Base-by-base conservation (phyloP, 2,113 vertebrate species). In the Thamnaconus septentrionalis region DNA sequence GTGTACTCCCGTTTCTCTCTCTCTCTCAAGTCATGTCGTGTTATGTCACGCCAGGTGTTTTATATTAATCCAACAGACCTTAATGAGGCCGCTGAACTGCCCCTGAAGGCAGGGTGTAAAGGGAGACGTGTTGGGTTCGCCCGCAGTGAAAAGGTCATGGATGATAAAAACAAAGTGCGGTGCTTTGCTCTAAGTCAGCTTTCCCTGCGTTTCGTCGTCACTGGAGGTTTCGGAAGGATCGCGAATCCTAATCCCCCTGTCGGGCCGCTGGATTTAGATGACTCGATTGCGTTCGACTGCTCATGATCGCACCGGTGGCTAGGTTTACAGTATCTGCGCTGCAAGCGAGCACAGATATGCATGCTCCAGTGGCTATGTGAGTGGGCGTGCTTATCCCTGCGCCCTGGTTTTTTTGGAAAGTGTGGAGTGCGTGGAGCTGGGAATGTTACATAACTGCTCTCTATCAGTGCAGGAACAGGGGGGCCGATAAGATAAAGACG, bases 31-130 rank as follows among this genome's bases (percentile, higher is more conserved):
- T 56, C 63, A 53, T 59, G 5, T 80, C 76, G 11, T 78, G 77
- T 86, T 82, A 11, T 58, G 66, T 80, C 70, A 60, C 59, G 71
- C 62, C 69, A 58, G 49, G 68, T 41, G 18, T 69, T 73, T 76
- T 47, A 56, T 68, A 12, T 39, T 39, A n/a, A 50, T n/a, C 44
- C 40, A 5, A 7, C 44, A 45, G 6, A 55, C 56, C 61, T 56
- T 74, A 67, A 73, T 69, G 58, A 76, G 39, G 18, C 56, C 52
- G 44, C 57, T 84, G 44, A 45, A 45, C 80, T 31, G 18, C 18
- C 18, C 18, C 18, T 76, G 47, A 64, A 65, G 81, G 84, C 39
- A 76, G 73, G 77, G 80, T 56, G 78, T 41, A 69, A 51, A 41
- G 11, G 50, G 49, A 66, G 41, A 73, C 54, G 40, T n/a, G 12